phyloP scores from a whole-genome alignment of 2,113 vertebrate genomes.

The Otis tarda region DNA sequence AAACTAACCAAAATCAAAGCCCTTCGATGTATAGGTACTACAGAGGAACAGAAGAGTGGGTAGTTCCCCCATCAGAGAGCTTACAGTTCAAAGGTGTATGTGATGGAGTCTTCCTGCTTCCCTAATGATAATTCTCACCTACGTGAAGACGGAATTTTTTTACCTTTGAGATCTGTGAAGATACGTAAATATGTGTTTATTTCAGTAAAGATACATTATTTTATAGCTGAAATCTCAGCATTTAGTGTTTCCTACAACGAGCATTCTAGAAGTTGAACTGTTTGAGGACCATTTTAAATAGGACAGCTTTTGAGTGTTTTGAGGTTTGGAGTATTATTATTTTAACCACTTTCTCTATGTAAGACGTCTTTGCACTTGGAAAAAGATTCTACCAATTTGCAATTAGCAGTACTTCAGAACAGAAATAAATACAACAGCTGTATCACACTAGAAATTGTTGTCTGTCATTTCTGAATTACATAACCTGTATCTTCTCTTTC shows the following conservation, averaged over 20 bases:
- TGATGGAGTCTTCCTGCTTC: background rate
- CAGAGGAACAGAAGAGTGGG: background rate
- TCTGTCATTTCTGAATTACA: background rate
- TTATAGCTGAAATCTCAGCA: background rate
- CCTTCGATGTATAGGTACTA: background rate
- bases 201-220: background rate
- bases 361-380: background rate
- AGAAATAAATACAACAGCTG: background rate
- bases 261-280: background rate
- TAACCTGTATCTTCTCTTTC: background rate
- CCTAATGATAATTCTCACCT: background rate
- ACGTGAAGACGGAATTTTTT: background rate
- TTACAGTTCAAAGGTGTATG: background rate
- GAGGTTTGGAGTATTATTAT: background rate
- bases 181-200: background rate
- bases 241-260: background rate
- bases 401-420: background rate
- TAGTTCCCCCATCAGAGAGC: background rate
- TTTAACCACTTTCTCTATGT: background rate
- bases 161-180: background rate
- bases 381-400: background rate
- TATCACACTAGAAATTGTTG: background rate
- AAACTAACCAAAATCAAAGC: background rate
- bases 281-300: background rate
- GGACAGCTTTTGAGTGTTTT: background rate